Conservation (phyloP, 2,888 invertebrate genomes). For the Yponomeuta sedellus region DNA sequence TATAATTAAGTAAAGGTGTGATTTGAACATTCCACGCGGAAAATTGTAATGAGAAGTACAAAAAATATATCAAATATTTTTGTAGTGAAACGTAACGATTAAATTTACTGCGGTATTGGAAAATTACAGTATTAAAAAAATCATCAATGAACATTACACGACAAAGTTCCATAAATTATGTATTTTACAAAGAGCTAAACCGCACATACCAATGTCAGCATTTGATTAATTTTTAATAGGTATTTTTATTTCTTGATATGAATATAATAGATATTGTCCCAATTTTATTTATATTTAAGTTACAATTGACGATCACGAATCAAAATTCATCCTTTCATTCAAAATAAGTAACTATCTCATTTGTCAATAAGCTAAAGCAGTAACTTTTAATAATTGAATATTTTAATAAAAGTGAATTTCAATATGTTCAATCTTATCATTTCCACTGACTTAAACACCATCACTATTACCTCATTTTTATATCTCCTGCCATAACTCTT, state of each 20-base stretch:
- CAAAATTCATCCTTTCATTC: not conserved
- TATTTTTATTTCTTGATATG: conserved; percentile 39
- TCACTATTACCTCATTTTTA: not conserved
- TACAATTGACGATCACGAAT: not conserved
- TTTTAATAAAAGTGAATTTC: conserved; percentile 68
- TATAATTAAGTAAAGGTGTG: conserved; percentile 49
- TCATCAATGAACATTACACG: conserved; percentile 50
- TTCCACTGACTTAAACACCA: no score
- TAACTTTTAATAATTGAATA: conserved; percentile 65
- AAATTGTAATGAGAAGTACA: conserved; percentile 70
- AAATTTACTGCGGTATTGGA: conserved; percentile 53
- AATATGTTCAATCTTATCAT: conserved; percentile 27
- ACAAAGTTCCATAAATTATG: conserved; percentile 49
- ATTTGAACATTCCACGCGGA: conserved; percentile 71
- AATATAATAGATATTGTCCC: not conserved
- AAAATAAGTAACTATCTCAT: not conserved
- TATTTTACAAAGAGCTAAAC: conserved; percentile 35
- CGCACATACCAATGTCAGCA: conserved; percentile 34
- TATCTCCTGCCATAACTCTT: not conserved
- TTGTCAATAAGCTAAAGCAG: conserved; percentile 35
- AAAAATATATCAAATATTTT: conserved; percentile 68
- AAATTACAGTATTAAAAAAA: conserved; percentile 60
- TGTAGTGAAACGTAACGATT: conserved; percentile 54
- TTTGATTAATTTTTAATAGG: conserved; percentile 61
- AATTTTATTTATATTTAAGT: not conserved